Evolutionary conservation across 2,113 vertebrate species (phyloP).

Genomic region (Gracilinanus agilis): DNA sequence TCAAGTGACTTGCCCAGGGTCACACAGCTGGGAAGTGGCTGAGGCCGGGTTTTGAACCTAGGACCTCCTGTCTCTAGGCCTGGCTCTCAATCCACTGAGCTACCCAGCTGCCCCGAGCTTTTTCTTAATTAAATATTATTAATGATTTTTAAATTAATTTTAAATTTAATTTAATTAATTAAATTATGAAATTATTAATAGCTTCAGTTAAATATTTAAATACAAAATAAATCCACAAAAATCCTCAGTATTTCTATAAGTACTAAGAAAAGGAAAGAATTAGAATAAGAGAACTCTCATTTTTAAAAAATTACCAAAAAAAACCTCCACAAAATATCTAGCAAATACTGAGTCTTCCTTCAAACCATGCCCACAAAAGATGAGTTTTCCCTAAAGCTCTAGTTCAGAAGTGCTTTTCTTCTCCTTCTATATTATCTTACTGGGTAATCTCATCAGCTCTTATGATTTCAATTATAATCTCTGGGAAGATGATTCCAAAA

Average conservation of each 20-base stretch:
- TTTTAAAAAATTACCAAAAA: background rate
- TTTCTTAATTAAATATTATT: too few species aligned
- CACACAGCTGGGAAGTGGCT: too few species aligned
- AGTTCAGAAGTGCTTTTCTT: background rate
- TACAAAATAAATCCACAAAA: background rate
- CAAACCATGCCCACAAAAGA: background rate
- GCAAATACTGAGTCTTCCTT: background rate
- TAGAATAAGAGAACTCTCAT: background rate
- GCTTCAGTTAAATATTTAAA: background rate
- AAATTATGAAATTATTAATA: too few species aligned
- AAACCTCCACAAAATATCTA: background rate
- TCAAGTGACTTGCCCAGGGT: too few species aligned
- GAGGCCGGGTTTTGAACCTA: too few species aligned
- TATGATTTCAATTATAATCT: background rate
- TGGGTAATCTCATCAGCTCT: background rate
- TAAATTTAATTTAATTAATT: too few species aligned
- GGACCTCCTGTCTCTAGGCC: too few species aligned
- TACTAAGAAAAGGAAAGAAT: background rate
- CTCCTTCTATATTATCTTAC: background rate
- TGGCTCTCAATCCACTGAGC: too few species aligned
- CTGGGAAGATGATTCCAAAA: background rate
- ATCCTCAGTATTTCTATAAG: background rate
- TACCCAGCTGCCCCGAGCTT: too few species aligned
- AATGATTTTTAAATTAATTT: too few species aligned
- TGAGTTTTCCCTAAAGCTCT: background rate